A percentile compares a stretch with the other conserved stretches of the same genome.
These are phyloP conservation scores for Trichogramma evanescens DNA, from an alignment of 2,888 invertebrate genomes.

Conservation along the genomic window DNA sequence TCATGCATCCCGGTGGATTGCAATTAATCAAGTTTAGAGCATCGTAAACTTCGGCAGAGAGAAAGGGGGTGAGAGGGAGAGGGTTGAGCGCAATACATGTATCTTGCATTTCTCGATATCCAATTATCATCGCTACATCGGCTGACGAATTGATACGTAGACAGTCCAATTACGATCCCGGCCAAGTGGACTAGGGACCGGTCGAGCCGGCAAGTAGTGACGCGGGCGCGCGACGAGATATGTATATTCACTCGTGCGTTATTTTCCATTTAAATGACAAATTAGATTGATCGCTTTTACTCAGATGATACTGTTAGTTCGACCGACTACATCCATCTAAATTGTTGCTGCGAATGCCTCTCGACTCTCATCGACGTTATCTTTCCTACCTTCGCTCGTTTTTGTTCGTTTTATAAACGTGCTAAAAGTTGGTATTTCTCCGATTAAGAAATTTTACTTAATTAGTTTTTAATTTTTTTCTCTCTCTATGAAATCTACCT, in stretches of 20 bases:
- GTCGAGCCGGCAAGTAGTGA: neutral
- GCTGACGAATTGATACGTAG: slow-evolving; percentile 18
- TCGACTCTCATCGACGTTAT: neutral
- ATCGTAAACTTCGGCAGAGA: no score
- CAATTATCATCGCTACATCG: slow-evolving; percentile 18
- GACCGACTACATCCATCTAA: neutral
- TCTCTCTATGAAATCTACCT: no score
- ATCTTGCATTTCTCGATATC: slow-evolving; percentile 19
- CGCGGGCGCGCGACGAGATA: neutral
- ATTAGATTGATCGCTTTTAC: slow-evolving; percentile 13
- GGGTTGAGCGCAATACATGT: slow-evolving; percentile 2
- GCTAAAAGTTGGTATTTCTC: neutral
- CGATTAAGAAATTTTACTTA: neutral
- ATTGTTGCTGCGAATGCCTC: neutral
- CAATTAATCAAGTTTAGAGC: slow-evolving; percentile 18
- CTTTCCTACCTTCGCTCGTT: neutral
- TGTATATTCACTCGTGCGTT: neutral
- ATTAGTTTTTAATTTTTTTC: no score
- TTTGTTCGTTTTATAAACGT: neutral
- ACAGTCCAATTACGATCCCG: slow-evolving; percentile 21
- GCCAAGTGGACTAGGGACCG: neutral
- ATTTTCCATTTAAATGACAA: slow-evolving; percentile 21
- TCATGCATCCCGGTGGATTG: neutral
- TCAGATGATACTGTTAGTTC: neutral
- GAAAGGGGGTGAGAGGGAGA: neutral